These are phyloP conservation scores for Lobophora halterata DNA, from an alignment of 2,888 invertebrate genomes.

Conservation along the genomic window DNA sequence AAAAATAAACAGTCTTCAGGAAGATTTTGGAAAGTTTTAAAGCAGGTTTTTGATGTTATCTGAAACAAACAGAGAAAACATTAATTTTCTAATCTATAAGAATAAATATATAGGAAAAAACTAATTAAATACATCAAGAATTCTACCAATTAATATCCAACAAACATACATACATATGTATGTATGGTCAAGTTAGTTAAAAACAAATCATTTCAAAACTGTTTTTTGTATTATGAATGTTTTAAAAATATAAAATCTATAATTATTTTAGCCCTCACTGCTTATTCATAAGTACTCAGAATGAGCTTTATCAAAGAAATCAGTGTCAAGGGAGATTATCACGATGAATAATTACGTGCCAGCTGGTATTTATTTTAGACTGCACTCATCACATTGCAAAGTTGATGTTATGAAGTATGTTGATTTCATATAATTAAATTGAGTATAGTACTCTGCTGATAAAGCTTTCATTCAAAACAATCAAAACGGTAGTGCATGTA, in stretches of 20 bases:
- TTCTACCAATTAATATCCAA: too few species aligned
- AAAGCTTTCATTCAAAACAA: too few species aligned
- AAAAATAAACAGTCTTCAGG: constrained; percentile 72
- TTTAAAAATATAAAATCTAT: not conserved
- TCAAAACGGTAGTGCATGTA: too few species aligned
- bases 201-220: too few species aligned
- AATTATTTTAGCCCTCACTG: constrained; percentile 4
- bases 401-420: not conserved
- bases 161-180: too few species aligned
- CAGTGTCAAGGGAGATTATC: constrained; percentile 28
- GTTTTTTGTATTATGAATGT: too few species aligned
- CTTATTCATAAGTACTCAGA: constrained; percentile 15
- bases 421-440: too few species aligned
- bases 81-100: not conserved
- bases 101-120: not conserved
- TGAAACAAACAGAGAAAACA: constrained; percentile 56
- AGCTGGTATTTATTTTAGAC: constrained; percentile 31
- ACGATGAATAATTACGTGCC: constrained; percentile 30
- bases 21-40: constrained; percentile 74
- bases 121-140: too few species aligned
- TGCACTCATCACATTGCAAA: too few species aligned
- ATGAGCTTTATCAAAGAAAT: constrained; percentile 32
- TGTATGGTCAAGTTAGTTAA: too few species aligned
- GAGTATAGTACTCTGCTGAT: too few species aligned
- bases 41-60: constrained; percentile 68